These are phyloP conservation scores for Drosophila asahinai DNA, from an alignment of 1,140 invertebrate genomes.

Conservation along the genomic window DNA sequence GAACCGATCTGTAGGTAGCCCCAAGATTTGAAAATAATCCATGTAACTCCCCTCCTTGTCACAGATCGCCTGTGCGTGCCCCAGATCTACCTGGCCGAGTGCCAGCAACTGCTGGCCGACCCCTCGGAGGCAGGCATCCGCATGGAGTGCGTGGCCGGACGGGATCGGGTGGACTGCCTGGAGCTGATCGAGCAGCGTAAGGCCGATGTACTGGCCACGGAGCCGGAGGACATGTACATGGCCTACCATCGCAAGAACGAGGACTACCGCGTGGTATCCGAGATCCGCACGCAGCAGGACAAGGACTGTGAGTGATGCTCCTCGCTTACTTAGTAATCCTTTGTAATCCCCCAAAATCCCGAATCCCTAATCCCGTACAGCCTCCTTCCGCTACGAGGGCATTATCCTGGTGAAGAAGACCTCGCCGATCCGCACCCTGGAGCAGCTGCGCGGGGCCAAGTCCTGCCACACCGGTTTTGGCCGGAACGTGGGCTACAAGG, in stretches of 20 bases:
- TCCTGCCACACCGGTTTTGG: constrained; percentile 93
- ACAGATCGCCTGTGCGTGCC: constrained; percentile 91
- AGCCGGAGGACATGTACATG: constrained; percentile 92
- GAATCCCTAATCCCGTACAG: constrained; percentile 55
- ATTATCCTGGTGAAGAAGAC: constrained; percentile 91
- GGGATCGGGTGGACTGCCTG: constrained; percentile 92
- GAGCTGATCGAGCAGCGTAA: constrained; percentile 89
- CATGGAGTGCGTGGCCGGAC: constrained; percentile 89
- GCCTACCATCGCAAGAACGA: constrained; percentile 89
- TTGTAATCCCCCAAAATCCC: no score
- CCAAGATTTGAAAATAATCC: constrained; percentile 41
- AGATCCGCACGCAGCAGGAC: constrained; percentile 87
- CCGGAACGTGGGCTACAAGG: constrained; percentile 92
- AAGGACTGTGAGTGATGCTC: constrained; percentile 86
- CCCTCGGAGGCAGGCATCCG: constrained; percentile 87
- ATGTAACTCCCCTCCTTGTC: neutral
- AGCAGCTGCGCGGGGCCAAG: constrained; percentile 89
- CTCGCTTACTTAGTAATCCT: no score
- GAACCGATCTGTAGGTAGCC: constrained; percentile 68
- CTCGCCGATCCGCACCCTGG: constrained; percentile 87
- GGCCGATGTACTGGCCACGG: constrained; percentile 92
- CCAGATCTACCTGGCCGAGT: constrained; percentile 87
- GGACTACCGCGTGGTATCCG: constrained; percentile 88
- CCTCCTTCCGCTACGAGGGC: constrained; percentile 91
- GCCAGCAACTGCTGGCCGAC: constrained; percentile 88